Percentiles rank a stretch among this genome's conserved stretches.
These are phyloP conservation scores for Gallinago undulata DNA, from an alignment of 2,113 vertebrate species.

Conservation along the genomic window DNA sequence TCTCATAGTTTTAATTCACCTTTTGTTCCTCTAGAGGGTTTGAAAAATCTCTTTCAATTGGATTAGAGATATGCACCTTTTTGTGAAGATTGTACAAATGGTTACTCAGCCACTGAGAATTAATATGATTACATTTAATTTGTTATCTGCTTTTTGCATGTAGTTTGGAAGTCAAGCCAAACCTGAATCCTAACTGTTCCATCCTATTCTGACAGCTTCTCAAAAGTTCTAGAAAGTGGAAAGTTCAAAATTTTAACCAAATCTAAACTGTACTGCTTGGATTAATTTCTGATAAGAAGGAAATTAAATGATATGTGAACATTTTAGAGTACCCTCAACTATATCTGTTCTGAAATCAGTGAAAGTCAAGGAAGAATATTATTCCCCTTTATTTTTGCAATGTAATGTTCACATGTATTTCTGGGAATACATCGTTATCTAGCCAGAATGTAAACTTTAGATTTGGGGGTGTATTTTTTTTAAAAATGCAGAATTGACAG, in stretches of 20 bases:
- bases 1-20: not conserved
- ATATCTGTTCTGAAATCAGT: not conserved
- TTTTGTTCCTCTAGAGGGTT: not conserved
- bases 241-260: not conserved
- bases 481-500: not conserved
- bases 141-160: not conserved
- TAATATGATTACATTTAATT: not conserved
- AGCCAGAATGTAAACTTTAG: not conserved
- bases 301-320: not conserved
- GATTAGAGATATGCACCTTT: not conserved
- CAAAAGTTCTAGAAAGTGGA: not conserved
- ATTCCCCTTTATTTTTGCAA: not conserved
- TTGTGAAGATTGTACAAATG: not conserved
- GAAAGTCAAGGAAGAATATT: not conserved
- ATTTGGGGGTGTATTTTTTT: no score
- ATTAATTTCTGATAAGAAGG: not conserved
- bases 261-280: not conserved
- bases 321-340: not conserved
- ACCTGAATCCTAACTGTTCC: not conserved
- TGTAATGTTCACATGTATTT: not conserved
- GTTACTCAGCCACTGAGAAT: not conserved
- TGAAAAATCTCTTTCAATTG: not conserved
- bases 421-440: not conserved
- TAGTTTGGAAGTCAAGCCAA: not conserved
- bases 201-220: not conserved